A percentile compares a stretch with the other conserved stretches of the same genome.
These are phyloP conservation scores for Tetramorium parvispinum DNA, from an alignment of 1,140 invertebrate genomes.

Conservation along the genomic window DNA sequence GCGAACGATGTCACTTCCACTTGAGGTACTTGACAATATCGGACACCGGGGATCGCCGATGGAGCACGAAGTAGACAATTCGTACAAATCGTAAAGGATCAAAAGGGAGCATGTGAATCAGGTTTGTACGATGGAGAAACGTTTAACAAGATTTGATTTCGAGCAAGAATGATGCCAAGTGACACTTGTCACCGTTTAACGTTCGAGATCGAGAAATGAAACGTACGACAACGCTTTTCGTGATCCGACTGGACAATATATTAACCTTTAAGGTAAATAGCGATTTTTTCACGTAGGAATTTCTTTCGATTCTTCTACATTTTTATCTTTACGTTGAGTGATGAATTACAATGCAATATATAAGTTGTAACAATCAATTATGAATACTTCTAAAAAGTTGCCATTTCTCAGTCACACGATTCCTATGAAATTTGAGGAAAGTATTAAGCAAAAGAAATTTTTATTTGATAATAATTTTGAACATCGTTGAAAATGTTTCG, in stretches of 20 bases:
- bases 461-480: too few relatives aligned
- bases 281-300: neutral
- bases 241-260: neutral
- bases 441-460: too few relatives aligned
- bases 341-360: neutral
- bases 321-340: neutral
- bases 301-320: neutral
- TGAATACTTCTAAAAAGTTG: too few relatives aligned
- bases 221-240: neutral
- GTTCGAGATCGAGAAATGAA: neutral
- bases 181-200: neutral
- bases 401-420: too few relatives aligned
- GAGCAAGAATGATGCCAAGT: neutral
- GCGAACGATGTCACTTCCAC: constrained; percentile 69
- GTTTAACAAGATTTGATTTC: constrained; percentile 17
- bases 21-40: constrained; percentile 68
- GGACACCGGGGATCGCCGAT: constrained; percentile 61
- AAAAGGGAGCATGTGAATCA: neutral
- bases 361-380: too few relatives aligned
- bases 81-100: constrained; percentile 24
- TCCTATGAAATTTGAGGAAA: too few relatives aligned
- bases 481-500: too few relatives aligned
- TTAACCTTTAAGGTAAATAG: constrained; percentile 2
- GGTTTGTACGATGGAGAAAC: neutral
- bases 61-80: constrained; percentile 38